These are phyloP conservation scores for Seladonia tumulorum DNA, from an alignment of 2,888 invertebrate genomes.

Conservation along the genomic window DNA sequence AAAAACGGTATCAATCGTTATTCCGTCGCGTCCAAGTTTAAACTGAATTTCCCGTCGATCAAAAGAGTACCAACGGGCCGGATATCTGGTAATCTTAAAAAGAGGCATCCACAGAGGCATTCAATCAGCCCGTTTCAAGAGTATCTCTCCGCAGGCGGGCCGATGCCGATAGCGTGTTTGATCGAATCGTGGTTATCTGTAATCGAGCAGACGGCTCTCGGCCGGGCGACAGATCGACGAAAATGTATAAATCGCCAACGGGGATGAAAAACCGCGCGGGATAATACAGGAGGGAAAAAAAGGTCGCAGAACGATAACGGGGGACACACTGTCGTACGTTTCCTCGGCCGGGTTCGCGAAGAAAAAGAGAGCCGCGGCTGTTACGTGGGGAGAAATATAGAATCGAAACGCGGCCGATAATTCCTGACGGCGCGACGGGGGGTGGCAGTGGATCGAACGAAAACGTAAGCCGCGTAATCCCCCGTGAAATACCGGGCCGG, in stretches of 20 bases:
- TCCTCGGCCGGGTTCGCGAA: constrained; percentile 10
- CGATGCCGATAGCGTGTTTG: constrained; percentile 29
- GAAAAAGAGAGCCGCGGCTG: constrained; percentile 3
- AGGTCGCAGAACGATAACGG: background rate
- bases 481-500: constrained; percentile 78
- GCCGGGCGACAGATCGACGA: constrained; percentile 15
- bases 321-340: background rate
- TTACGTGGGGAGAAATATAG: constrained; percentile 58
- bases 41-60: background rate
- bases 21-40: background rate
- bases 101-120: background rate
- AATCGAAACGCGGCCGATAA: constrained; percentile 68
- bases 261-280: constrained; percentile 5
- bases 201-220: constrained; percentile 41
- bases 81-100: background rate
- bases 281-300: constrained; percentile 1
- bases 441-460: constrained; percentile 71
- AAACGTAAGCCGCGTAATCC: constrained; percentile 79
- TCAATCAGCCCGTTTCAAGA: constrained; percentile 16
- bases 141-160: constrained; percentile 23
- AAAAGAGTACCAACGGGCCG: background rate
- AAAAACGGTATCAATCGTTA: background rate
- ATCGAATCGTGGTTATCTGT: constrained; percentile 54
- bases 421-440: constrained; percentile 61
- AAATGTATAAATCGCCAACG: constrained; percentile 18